Evolutionary conservation across 1,140 invertebrate species (phyloP).

Genomic region (Oncopeltus fasciatus): DNA sequence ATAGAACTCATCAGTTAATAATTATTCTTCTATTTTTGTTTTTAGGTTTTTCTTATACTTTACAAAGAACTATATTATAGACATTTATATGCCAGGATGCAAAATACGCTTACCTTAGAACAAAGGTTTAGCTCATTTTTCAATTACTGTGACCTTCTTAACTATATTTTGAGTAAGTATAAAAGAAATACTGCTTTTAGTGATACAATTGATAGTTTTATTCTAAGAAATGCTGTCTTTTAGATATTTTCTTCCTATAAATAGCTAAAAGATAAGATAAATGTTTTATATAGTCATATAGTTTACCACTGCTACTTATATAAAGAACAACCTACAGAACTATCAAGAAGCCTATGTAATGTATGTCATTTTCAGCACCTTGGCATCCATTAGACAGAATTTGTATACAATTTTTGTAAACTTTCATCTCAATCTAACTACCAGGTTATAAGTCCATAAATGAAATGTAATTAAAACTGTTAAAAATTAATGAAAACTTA

Average conservation of each 20-base stretch:
- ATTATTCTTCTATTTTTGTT: constrained; percentile 22
- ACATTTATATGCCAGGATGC: constrained; percentile 85
- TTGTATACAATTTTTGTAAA: too few relatives aligned
- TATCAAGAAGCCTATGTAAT: too few relatives aligned
- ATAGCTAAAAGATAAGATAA: not conserved
- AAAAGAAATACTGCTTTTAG: not conserved
- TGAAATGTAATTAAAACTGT: too few relatives aligned
- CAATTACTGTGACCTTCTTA: constrained; percentile 97
- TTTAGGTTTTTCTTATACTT: constrained; percentile 71
- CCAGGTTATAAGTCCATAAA: too few relatives aligned
- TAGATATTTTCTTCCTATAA: not conserved
- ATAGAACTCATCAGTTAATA: too few relatives aligned
- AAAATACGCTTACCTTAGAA: constrained; percentile 72
- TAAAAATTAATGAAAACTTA: too few relatives aligned
- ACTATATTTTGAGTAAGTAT: constrained; percentile 51
- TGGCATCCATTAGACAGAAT: too few relatives aligned
- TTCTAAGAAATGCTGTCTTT: not conserved
- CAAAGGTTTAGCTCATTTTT: constrained; percentile 91
- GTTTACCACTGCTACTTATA: too few relatives aligned
- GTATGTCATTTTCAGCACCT: too few relatives aligned
- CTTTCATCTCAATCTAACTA: too few relatives aligned
- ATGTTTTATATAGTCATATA: not conserved
- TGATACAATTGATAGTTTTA: not conserved
- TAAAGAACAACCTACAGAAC: too few relatives aligned
- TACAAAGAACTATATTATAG: constrained; percentile 97